Base-by-base conservation (phyloP, 2,797 vertebrate species). In the Labeo calbasu region DNA sequence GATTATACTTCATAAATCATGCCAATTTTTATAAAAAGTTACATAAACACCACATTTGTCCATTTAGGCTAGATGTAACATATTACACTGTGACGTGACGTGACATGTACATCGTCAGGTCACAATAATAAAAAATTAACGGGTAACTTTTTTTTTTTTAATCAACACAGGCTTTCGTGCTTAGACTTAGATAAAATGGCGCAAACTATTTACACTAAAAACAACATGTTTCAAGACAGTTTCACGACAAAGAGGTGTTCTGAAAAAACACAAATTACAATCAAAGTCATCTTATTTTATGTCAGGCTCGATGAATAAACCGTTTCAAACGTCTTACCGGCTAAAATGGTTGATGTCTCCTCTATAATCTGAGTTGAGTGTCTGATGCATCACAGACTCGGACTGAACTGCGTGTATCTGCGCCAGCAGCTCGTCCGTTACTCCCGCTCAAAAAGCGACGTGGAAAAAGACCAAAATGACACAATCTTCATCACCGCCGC, bases 391-490 rank as follows among this genome's bases (percentile, higher is more conserved):
- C 77, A 55, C 36, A 43, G 28, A 65, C 40, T 82, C 48, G 36
- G 65, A 25, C 46, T 61, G 73, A 81, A n/a, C 81, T 59, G 70
- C 71, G 36, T 71, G 69, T 79, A 72, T 77, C 83, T 87, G 85
- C 85, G 86, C 75, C 85, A 88, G 84, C 77, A 71, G 23, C 77
- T 63, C 65, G 81, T 83, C 86, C 86, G 86, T 87, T 85, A 83
- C 87, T 89, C 89, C 89, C 87, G 89, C 89, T 90, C 87, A 90
- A 90, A 89, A 84, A 70, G 28, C 82, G 43, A 51, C 73, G 78
- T 23, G 5, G 82, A 88, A 87, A 86, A 79, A 68, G 51, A 50
- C 12, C 53, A 68, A 88, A 88, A 84, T 19, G 59, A 69, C 70
- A 19, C 15, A 76, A 69, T 66, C 48, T 46, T 12, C 68, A 5